phyloP scores from a whole-genome alignment of 2,113 vertebrate genomes.

The Vulpes vulpes region DNA sequence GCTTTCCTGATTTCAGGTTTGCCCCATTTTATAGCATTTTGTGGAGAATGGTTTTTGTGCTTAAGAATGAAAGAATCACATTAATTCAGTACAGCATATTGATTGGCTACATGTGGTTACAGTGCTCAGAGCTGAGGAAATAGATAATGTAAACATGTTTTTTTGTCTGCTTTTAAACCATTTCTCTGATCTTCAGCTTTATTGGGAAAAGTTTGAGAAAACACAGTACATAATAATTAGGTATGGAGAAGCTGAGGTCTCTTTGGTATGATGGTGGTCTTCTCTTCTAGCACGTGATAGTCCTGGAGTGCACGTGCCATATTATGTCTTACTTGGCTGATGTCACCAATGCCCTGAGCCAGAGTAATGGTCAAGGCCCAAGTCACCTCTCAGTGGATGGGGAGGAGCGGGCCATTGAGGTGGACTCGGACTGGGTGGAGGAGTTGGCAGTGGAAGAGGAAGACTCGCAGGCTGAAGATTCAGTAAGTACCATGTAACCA shows the following conservation, averaged over 20 bases:
- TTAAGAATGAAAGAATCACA: background rate
- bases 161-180: background rate
- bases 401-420: conserved; percentile 97
- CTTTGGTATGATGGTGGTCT: background rate
- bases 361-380: conserved; percentile 94
- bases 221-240: background rate
- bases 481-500: conserved; percentile 88
- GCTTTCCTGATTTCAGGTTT: background rate
- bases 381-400: conserved; percentile 95
- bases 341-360: conserved; percentile 96
- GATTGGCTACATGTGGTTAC: background rate
- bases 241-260: background rate
- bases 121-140: background rate
- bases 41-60: background rate
- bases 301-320: conserved; percentile 98
- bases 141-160: background rate
- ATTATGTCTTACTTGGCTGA: conserved; percentile 98
- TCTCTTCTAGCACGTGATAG: conserved; percentile 91
- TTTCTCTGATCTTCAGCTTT: background rate
- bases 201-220: background rate
- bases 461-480: conserved; percentile 98
- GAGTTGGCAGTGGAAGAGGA: conserved; percentile 98
- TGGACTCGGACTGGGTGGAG: conserved; percentile 99
- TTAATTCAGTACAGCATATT: background rate
- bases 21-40: background rate